These are phyloP conservation scores for Threskiornis aethiopicus DNA, from an alignment of 2,797 vertebrate genomes.

Conservation along the genomic window DNA sequence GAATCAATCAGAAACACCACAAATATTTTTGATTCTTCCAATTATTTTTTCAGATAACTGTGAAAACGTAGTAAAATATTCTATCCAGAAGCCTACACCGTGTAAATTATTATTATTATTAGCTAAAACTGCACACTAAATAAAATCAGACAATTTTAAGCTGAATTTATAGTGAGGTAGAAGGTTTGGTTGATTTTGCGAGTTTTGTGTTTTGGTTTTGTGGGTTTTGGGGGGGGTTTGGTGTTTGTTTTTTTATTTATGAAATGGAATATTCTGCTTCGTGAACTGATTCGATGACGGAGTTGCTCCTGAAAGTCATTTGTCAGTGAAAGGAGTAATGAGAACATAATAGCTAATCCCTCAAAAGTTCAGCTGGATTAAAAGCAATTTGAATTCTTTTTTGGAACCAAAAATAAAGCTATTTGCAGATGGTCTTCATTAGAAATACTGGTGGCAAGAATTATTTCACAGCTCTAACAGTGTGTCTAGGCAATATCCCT, in stretches of 20 bases:
- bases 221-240: not conserved
- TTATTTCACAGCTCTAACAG: constrained; percentile 13
- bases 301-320: constrained; percentile 8
- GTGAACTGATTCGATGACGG: not conserved
- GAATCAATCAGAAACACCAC: not conserved
- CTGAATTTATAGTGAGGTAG: not conserved
- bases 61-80: not conserved
- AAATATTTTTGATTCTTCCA: not conserved
- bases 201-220: not conserved
- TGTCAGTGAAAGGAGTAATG: constrained; percentile 32
- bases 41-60: not conserved
- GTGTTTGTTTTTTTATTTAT: not conserved
- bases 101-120: not conserved
- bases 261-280: constrained; percentile 2
- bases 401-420: constrained; percentile 8
- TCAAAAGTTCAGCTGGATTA: constrained; percentile 41
- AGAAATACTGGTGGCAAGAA: constrained; percentile 26
- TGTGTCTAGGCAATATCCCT: constrained; percentile 23
- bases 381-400: constrained; percentile 9
- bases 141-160: not conserved
- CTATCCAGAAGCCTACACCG: not conserved
- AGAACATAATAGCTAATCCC: constrained; percentile 32
- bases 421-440: constrained; percentile 48
- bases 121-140: not conserved
- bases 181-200: not conserved